These are phyloP conservation scores for Sebastes aleutianus DNA, from an alignment of 2,797 vertebrate genomes.

Conservation along the genomic window DNA sequence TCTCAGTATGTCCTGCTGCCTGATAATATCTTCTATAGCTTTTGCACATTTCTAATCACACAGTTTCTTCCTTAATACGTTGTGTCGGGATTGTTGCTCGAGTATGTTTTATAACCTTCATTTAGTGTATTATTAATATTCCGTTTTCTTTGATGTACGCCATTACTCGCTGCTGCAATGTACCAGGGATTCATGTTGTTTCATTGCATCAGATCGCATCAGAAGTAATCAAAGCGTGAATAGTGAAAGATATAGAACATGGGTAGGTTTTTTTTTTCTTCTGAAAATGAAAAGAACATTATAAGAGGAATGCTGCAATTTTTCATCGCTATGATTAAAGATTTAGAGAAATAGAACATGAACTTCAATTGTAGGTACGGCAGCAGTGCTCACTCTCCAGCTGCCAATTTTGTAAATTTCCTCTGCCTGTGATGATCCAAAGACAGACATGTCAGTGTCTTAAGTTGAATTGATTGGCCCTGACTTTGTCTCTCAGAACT, in stretches of 20 bases:
- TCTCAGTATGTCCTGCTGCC: not conserved
- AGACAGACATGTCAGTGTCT: not conserved
- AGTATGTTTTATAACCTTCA: not conserved
- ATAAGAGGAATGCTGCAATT: not conserved
- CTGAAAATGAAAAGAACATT: not conserved
- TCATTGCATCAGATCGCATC: not conserved
- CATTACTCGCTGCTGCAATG: not conserved
- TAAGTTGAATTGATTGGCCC: not conserved
- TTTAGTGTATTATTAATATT: conserved; percentile 24
- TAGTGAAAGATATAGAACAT: not conserved
- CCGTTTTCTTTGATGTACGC: not conserved
- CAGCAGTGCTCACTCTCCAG: not conserved
- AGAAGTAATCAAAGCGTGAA: conserved; percentile 13
- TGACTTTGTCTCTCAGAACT: not conserved
- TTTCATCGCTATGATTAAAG: not conserved
- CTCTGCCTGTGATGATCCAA: not conserved
- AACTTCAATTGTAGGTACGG: not conserved
- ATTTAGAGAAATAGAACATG: not conserved
- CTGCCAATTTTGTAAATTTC: not conserved
- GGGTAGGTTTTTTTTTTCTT: not conserved
- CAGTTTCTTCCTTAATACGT: not conserved
- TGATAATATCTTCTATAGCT: not conserved
- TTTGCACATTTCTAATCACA: not conserved
- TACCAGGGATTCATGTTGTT: conserved; percentile 11
- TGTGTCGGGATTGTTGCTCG: not conserved